These are phyloP conservation scores for Metopia argyrocephala DNA, from an alignment of 2,888 invertebrate species.

Conservation along the genomic window DNA sequence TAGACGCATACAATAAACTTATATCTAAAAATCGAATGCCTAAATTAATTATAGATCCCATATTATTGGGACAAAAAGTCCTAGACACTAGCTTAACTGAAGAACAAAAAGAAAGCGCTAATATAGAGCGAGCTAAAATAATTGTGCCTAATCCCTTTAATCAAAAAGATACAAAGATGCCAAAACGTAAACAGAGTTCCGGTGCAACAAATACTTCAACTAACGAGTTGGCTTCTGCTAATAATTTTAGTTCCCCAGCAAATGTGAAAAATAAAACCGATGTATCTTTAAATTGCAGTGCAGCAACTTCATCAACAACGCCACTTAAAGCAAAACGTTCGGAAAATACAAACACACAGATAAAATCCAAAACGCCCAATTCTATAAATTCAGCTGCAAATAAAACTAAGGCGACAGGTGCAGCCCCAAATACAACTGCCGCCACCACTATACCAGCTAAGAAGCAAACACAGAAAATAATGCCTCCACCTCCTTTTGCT, in stretches of 20 bases:
- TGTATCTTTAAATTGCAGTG: neutral
- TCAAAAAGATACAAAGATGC: constrained; percentile 39
- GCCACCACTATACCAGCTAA: constrained; percentile 5
- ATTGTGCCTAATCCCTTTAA: constrained; percentile 44
- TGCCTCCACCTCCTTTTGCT: constrained; percentile 41
- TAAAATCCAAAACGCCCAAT: neutral
- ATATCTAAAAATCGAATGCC: constrained; percentile 71
- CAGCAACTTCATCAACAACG: neutral
- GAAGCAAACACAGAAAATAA: constrained; percentile 40
- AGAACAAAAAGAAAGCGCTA: constrained; percentile 59
- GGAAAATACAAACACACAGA: neutral
- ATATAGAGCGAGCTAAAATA: constrained; percentile 25
- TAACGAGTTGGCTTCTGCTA: neutral
- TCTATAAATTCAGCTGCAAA: neutral
- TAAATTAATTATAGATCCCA: constrained; percentile 70
- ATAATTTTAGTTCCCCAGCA: neutral
- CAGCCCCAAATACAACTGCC: constrained; percentile 1
- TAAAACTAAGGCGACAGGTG: constrained; percentile 10
- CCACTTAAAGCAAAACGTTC: neutral
- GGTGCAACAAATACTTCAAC: neutral
- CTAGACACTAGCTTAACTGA: constrained; percentile 63
- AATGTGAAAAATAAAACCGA: constrained; percentile 26
- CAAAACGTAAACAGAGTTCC: constrained; percentile 47
- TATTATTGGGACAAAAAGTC: constrained; percentile 68
- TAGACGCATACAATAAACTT: constrained; percentile 70